These are phyloP conservation scores for Drosophila falleni DNA, from an alignment of 2,888 invertebrate genomes.

Conservation along the genomic window DNA sequence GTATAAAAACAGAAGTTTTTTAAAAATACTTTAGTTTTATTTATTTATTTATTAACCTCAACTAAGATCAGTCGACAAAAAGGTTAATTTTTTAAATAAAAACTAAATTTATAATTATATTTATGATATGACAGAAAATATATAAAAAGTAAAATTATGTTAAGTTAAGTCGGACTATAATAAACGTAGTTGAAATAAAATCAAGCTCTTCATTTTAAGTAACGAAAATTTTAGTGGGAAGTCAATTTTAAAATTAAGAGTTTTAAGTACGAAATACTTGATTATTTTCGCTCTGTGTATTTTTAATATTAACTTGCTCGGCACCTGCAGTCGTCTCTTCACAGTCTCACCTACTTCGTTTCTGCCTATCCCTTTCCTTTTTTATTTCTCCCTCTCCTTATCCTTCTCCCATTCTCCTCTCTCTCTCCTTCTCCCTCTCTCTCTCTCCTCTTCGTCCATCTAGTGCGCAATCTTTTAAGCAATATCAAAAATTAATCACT, in stretches of 20 bases:
- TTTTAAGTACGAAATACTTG: background rate
- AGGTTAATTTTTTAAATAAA: no score
- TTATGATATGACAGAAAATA: no score
- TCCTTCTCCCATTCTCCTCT: background rate
- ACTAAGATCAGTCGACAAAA: no score
- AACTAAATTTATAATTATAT: no score
- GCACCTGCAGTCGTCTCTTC: slow-evolving; percentile 49
- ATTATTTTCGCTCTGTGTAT: background rate
- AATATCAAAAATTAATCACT: slow-evolving; percentile 81
- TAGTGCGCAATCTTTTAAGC: slow-evolving; percentile 68
- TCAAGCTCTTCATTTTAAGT: background rate
- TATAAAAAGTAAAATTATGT: no score
- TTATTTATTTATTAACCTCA: no score
- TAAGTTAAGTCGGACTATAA: no score
- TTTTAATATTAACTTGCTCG: slow-evolving; percentile 6
- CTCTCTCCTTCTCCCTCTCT: background rate
- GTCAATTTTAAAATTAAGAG: background rate
- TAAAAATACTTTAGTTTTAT: no score
- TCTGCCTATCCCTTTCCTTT: background rate
- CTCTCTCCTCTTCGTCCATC: background rate
- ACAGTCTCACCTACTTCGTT: background rate
- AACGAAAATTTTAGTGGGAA: background rate
- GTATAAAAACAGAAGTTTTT: no score
- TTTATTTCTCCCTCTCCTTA: background rate
- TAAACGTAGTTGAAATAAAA: background rate